Percentiles rank a stretch among this genome's conserved stretches.
Conservation (phyloP, 2,113 vertebrate species). For the Columbina picui region DNA sequence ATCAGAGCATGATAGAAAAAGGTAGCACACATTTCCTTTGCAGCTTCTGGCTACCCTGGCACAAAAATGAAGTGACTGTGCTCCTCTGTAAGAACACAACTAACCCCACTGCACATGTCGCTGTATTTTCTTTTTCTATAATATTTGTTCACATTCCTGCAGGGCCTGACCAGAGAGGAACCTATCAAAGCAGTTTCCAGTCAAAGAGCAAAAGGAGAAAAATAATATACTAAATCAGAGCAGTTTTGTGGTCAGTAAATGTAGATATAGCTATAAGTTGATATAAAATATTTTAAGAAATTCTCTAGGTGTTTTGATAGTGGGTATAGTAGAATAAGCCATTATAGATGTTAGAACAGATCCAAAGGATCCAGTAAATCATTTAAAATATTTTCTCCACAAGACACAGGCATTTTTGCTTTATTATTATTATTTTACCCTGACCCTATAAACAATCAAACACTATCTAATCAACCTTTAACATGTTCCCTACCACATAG, state of each 20-base stretch:
- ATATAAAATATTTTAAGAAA: background rate
- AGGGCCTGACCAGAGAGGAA: background rate
- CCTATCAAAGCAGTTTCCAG: background rate
- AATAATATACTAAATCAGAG: background rate
- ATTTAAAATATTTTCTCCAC: background rate
- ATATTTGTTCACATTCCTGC: background rate
- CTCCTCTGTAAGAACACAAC: background rate
- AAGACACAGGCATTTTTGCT: background rate
- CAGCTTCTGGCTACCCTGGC: background rate
- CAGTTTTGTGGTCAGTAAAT: background rate
- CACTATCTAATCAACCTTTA: background rate
- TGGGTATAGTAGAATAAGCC: background rate
- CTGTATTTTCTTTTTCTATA: background rate
- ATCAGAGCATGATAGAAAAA: background rate
- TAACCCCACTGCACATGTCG: background rate
- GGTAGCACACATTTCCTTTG: background rate
- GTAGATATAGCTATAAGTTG: background rate
- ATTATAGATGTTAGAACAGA: background rate
- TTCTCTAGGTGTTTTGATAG: background rate
- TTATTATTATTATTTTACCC: background rate
- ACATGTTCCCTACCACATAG: background rate
- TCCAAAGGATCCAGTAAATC: background rate
- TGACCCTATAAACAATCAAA: background rate
- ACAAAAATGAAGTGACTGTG: constrained; percentile 7
- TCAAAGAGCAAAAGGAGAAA: background rate